Conservation (phyloP, 2,113 vertebrate genomes). For the Rostratula benghalensis region DNA sequence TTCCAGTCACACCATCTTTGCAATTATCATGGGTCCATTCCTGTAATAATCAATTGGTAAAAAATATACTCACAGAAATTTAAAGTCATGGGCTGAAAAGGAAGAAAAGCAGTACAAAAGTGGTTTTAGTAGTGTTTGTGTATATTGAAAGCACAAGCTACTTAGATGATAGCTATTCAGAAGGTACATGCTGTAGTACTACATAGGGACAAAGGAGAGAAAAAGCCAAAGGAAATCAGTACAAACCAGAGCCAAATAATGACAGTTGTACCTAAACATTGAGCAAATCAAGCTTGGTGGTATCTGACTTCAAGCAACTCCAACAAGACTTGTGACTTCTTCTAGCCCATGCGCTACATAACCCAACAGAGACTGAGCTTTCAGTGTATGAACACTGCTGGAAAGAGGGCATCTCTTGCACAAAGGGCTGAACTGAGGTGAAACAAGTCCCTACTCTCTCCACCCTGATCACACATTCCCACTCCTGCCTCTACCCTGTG, state of each 20-base stretch:
- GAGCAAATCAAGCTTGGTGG: background rate
- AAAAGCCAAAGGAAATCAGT: background rate
- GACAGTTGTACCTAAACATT: background rate
- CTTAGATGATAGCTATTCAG: background rate
- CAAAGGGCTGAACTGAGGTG: background rate
- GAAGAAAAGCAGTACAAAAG: background rate
- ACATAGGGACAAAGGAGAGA: background rate
- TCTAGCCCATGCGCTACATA: background rate
- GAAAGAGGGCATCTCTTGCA: background rate
- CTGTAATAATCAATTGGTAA: background rate
- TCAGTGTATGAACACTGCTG: background rate
- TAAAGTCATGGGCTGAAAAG: background rate
- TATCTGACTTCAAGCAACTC: background rate
- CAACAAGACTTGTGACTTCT: background rate
- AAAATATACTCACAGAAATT: background rate
- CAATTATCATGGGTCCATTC: background rate
- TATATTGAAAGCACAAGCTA: background rate
- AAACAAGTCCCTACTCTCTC: fast-evolving
- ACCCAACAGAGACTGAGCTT: background rate
- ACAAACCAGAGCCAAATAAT: background rate
- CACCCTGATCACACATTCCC: background rate
- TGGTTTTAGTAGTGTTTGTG: background rate
- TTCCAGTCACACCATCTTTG: background rate
- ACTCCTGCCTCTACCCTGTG: background rate
- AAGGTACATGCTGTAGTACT: background rate